These are phyloP conservation scores for Semaprochilodus insignis DNA, from an alignment of 2,797 vertebrate genomes.

Conservation along the genomic window DNA sequence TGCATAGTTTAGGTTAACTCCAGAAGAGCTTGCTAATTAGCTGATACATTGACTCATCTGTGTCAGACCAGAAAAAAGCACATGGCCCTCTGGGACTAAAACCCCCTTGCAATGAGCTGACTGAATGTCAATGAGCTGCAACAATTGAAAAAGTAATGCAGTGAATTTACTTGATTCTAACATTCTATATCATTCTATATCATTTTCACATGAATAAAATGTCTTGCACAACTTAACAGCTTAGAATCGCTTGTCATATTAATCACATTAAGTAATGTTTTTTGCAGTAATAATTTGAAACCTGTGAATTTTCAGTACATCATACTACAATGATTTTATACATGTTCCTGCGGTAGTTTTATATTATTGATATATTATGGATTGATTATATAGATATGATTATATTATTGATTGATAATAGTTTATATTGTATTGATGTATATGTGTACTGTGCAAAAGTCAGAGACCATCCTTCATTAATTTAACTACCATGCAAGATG, in stretches of 20 bases:
- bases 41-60: not conserved
- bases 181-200: too few species aligned
- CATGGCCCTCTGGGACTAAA: not conserved
- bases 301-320: too few species aligned
- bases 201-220: not conserved
- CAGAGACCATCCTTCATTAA: too few species aligned
- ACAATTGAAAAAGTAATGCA: not conserved
- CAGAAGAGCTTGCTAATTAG: not conserved
- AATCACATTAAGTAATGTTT: not conserved
- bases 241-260: not conserved
- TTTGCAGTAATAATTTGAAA: too few species aligned
- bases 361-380: too few species aligned
- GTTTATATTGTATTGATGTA: too few species aligned
- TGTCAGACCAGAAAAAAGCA: not conserved
- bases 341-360: too few species aligned
- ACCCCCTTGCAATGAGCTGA: not conserved
- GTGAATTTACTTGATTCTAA: not conserved
- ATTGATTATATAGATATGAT: too few species aligned
- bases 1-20: not conserved
- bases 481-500: too few species aligned
- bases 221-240: not conserved
- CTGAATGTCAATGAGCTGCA: not conserved
- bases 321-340: too few species aligned
- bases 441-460: too few species aligned
- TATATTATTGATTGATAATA: too few species aligned